Evolutionary conservation across 2,113 vertebrate species (phyloP), one percentile per base, ranked within the genome.

Genomic region (Sinocyclocheilus maitianheensis): DNA sequence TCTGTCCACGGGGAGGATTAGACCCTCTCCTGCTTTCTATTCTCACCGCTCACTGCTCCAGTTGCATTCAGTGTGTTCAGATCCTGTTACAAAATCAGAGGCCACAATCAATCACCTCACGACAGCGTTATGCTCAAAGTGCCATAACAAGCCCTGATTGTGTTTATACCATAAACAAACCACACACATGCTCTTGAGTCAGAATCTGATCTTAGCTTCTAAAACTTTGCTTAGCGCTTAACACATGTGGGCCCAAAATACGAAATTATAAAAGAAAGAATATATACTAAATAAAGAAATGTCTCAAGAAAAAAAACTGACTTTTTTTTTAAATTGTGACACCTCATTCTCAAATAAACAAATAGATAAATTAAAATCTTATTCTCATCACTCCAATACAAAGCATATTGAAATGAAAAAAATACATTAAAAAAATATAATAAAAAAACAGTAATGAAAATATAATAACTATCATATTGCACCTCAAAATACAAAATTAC

Each of bases 1-100:
- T 91, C 89, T 89, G 91, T 90, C 91, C 90, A 91, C 91, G 88
- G 88, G 5, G 87, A 89, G 84, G 85, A 89, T 90, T 93, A 90
- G 87, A 91, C 90, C 90, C 90, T 92, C 91, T 78, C 53, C 40
- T 82, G 78, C 5, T 77, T 90, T 82, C 92, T 91, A 91, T 87
- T 89, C 90, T 90, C 86, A 90, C 90, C 88, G 87, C 71, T 24
- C 22, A 88, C 86, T 60, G 34, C 87, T 85, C 65, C 69, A 60
- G 53, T 51, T 9, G 18, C 16, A 53, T 87, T 79, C 26, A 46
- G 71, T 9, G 4, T 46, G 48, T 84, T 40, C 84, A 88, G 91
- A 92, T 91, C 87, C 74, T 81, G 87, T 93, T 94, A 92, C 90
- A 81, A 79, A 88, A 84, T 89, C 90, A 89, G 77, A 71, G 71